Evolutionary conservation across 2,888 invertebrate genomes (phyloP), one percentile per base, ranked within the genome.

Genomic region (Synergus japonicus): DNA sequence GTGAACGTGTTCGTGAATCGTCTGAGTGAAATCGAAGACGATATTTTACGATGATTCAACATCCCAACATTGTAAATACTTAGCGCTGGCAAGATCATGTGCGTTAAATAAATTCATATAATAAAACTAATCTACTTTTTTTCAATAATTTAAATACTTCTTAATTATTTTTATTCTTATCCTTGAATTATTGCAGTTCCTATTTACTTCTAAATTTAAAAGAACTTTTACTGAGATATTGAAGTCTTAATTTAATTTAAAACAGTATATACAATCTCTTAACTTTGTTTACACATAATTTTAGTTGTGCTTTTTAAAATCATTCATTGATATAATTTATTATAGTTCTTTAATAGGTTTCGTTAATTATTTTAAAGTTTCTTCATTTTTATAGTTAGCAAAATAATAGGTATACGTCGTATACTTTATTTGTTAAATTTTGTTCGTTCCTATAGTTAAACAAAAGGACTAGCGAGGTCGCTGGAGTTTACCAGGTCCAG

Each of bases 71-170:
- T 73, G 73, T 73, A 73, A 73, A 73, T 73, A 9, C 49, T 37
- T 73, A 54, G 37, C 73, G 73, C 73, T 10, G 15, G 12, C 13
- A 10, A 73, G 37, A 73, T 54, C 29, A n/a, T 10, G n/a, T 73
- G 54, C 73, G 73, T 73, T 73, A 46, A 73, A 73, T 73, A 73
- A 73, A 73, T 54, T 9, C 73, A 73, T 54, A 37, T 73, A 69
- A 69, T 69, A 69, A 69, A 69, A 46, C 15, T 5, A 29, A 15
- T 15, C 13, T 69, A 18, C 18, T 66, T 43, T 69, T 69, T 49
- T 69, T 69, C 46, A 18, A 4, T 49, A 49, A 49, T 69, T 29
- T 46, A 7, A 43, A 58, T 58, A 18, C 22, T 67, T 44, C 18
- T 18, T 9, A 13, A 15, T 69, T 69, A 29, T 29, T 7, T 22